Evolutionary conservation across 2,113 vertebrate genomes (phyloP).

Genomic region (Megaptera novaeangliae): DNA sequence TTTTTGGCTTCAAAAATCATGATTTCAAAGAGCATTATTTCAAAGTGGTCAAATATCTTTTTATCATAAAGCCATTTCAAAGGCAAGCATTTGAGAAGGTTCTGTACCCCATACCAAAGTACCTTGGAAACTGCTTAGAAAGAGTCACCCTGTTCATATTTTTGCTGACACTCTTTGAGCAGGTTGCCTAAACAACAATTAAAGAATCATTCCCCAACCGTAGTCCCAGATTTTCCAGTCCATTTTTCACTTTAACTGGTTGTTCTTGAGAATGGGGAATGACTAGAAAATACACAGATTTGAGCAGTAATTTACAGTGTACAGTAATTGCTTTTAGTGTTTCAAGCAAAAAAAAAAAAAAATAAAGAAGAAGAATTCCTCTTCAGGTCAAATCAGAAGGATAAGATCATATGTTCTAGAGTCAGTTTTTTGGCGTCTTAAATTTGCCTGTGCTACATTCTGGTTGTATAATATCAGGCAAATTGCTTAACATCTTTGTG

Average conservation of each 20-base stretch:
- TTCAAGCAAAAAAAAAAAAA: not conserved
- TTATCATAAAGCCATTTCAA: not conserved
- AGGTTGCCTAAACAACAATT: not conserved
- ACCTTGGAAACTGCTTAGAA: not conserved
- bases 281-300: not conserved
- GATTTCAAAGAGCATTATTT: slow-evolving; percentile 15
- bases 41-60: not conserved
- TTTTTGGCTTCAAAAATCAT: slow-evolving; percentile 1
- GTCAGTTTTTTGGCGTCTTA: not conserved
- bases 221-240: not conserved
- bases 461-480: not conserved
- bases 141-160: not conserved
- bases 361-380: slow-evolving; percentile 18
- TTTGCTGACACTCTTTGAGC: not conserved
- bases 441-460: not conserved
- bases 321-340: slow-evolving; percentile 24
- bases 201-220: not conserved
- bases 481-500: slow-evolving; percentile 32
- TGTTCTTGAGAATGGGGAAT: not conserved
- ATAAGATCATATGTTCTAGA: not conserved
- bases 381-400: slow-evolving; percentile 12
- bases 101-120: not conserved
- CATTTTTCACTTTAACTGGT: not conserved
- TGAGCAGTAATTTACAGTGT: not conserved
- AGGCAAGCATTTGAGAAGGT: not conserved